Percentiles rank a stretch among this genome's conserved stretches.
phyloP scores from a whole-genome alignment of 2,888 invertebrate genomes.

The Aelia acuminata region DNA sequence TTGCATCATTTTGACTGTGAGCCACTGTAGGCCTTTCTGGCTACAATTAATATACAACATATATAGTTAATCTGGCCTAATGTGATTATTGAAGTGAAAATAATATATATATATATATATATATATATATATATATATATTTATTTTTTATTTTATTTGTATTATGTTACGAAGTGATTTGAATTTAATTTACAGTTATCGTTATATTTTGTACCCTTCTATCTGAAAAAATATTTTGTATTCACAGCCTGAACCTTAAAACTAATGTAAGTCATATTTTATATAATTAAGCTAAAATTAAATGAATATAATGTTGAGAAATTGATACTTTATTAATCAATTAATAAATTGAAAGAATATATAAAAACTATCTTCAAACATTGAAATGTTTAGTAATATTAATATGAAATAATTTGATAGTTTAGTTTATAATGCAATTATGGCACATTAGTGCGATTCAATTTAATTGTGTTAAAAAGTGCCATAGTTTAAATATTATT shows the following conservation, averaged over 20 bases:
- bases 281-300: neutral
- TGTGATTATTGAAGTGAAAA: too few relatives aligned
- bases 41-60: neutral
- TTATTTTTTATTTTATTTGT: too few relatives aligned
- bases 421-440: neutral
- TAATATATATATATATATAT: too few relatives aligned
- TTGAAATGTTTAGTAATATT: neutral
- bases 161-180: neutral
- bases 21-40: neutral
- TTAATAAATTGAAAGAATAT: neutral
- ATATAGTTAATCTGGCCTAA: neutral
- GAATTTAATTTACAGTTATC: neutral
- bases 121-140: too few relatives aligned
- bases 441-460: slow-evolving; percentile 19
- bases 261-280: neutral
- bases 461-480: neutral
- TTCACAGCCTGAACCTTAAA: slow-evolving; percentile 13
- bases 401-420: neutral
- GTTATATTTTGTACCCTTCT: neutral
- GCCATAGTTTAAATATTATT: neutral
- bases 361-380: neutral
- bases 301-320: neutral
- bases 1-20: too few relatives aligned
- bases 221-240: neutral
- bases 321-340: neutral